A percentile compares a stretch with the other conserved stretches of the same genome.
Conservation (phyloP, 2,113 vertebrate genomes). For the Antechinus flavipes region DNA sequence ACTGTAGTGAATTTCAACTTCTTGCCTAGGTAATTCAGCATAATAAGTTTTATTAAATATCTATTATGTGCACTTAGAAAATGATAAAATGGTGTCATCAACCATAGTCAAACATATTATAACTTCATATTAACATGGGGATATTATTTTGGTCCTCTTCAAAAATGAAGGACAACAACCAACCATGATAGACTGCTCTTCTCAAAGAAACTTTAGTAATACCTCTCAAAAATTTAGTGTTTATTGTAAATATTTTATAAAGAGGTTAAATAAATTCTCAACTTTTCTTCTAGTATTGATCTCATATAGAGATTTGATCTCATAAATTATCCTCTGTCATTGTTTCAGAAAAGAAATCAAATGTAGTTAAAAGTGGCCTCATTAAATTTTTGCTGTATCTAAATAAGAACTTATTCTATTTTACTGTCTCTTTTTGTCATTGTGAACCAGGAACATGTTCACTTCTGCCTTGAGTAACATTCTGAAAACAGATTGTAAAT, state of each 20-base stretch:
- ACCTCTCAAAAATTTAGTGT: neutral
- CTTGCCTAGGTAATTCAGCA: neutral
- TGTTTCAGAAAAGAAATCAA: slow-evolving; percentile 12
- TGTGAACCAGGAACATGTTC: neutral
- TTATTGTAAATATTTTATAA: neutral
- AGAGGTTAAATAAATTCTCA: neutral
- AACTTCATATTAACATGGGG: no score
- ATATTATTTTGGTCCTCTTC: no score
- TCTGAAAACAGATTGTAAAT: neutral
- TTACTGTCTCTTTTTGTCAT: neutral
- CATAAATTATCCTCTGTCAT: neutral
- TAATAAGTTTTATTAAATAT: neutral
- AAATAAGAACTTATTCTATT: neutral
- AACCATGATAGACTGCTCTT: neutral
- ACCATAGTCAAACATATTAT: no score
- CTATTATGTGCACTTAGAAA: neutral
- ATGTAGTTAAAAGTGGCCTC: neutral
- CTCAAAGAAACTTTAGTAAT: neutral
- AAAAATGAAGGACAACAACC: no score
- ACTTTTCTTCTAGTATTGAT: neutral
- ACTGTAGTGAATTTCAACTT: neutral
- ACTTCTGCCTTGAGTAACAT: neutral
- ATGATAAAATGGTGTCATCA: no score
- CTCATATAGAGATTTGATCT: neutral
- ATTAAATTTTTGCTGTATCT: neutral